A percentile compares a stretch with the other conserved stretches of the same genome.
These are phyloP conservation scores for Takifugu bimaculatus DNA, from an alignment of 2,113 vertebrate genomes.

Conservation along the genomic window DNA sequence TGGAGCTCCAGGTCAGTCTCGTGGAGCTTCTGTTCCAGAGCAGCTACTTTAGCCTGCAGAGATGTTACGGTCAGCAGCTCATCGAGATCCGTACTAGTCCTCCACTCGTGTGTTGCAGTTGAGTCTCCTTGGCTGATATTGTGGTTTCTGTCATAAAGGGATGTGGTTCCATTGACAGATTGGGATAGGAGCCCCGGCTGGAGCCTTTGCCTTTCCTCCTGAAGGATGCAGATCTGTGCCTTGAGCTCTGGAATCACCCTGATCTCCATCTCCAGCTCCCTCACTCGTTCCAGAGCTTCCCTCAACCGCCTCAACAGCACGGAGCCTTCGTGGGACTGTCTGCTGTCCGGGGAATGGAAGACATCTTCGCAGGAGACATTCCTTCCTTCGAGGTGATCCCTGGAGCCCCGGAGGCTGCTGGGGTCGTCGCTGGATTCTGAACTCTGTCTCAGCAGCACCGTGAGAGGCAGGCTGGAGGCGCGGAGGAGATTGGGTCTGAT, in stretches of 20 bases:
- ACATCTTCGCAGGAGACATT: conserved; percentile 52
- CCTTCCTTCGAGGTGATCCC: conserved; percentile 51
- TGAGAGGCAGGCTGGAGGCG: conserved; percentile 87
- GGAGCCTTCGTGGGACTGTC: conserved; percentile 32
- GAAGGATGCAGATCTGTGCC: conserved; percentile 68
- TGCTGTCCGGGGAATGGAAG: conserved; percentile 41
- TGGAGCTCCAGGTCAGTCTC: conserved; percentile 77
- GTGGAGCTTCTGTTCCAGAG: conserved; percentile 80
- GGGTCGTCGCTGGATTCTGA: conserved; percentile 61
- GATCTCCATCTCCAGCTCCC: conserved; percentile 68
- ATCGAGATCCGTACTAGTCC: conserved; percentile 63
- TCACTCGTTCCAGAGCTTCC: conserved; percentile 62
- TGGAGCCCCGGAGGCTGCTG: conserved; percentile 40
- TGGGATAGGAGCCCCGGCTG: conserved; percentile 38
- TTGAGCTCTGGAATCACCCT: conserved; percentile 70
- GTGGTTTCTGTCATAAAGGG: conserved; percentile 25
- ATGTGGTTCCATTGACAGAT: conserved; percentile 44
- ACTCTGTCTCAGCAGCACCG: conserved; percentile 74
- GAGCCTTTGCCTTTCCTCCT: conserved; percentile 62
- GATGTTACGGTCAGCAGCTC: conserved; percentile 56
- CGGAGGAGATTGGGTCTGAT: conserved; percentile 85
- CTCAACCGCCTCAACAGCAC: conserved; percentile 62
- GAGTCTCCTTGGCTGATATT: conserved; percentile 35
- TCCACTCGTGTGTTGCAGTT: conserved; percentile 59
- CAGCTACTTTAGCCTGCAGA: conserved; percentile 78